Base-by-base conservation (phyloP, 1,140 invertebrate genomes). In the Gerris buenoi region DNA sequence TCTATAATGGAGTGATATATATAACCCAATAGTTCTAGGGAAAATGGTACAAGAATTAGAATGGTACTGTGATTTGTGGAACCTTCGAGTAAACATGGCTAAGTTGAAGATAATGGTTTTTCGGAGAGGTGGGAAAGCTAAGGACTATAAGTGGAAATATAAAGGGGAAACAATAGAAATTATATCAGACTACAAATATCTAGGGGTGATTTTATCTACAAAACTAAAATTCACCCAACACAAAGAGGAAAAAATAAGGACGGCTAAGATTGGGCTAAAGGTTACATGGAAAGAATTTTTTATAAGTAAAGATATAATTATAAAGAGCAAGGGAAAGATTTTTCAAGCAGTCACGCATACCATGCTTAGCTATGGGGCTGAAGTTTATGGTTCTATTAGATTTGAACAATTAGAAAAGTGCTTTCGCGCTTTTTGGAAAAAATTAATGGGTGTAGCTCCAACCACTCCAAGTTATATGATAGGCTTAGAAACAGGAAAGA, bases 41-140 rank as follows among this genome's bases (percentile, higher is more conserved):
- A 62, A 63, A 29, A 62, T 25, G 22, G 69, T 64, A 26, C 27
- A 27, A 26, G 61, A n/a, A 67, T 27, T 65, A 28, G 28, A 65
- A 33, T n/a, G 66, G 27, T 69, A 46, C 61, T 68, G 27, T 61
- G 63, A 60, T 29, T 65, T 27, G 1, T 71, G 64, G 29, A 65
- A 56, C 25, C 28, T 65, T 14, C 18, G n/a, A 25, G 64, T 29
- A 27, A 46, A 63, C 58, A 15, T 27, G 18, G 59, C 2, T 2
- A 66, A 64, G 27, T 58, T 22, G 22, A 60, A 60, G 23, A 60
- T 60, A 60, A 60, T 60, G 58, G 22, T 60, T 60, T n/a, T 60
- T 60, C 3, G 23, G 58, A 25, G 23, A 13, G 23, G 58, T 13
- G 15, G 58, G 5, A 60, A 60, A 5, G 23, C 5, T 13, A 22